Evolutionary conservation across 1,140 invertebrate genomes (phyloP).

Genomic region (Papilio glaucus): DNA sequence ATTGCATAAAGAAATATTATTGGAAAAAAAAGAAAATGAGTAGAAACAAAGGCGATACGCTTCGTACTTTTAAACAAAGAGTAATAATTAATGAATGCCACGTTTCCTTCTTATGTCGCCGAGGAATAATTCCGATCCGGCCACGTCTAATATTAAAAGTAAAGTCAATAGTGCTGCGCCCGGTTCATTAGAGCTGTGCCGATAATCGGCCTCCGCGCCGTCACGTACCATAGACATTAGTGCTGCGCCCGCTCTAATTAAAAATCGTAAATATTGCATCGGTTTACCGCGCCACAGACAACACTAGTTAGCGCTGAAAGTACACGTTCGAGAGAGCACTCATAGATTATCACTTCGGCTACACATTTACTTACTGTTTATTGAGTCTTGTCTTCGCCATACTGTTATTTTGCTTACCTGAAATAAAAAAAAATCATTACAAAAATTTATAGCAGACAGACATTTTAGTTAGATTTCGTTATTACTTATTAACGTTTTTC

Average conservation of each 20-base stretch:
- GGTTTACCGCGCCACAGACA: slow-evolving; percentile 41
- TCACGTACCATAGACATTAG: slow-evolving; percentile 56
- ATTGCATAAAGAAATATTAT: slow-evolving; percentile 2
- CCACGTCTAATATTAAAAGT: slow-evolving; percentile 33
- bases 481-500: too few species aligned
- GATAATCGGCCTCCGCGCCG: slow-evolving; percentile 43
- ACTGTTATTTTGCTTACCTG: slow-evolving; percentile 48
- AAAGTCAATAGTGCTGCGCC: slow-evolving; percentile 36
- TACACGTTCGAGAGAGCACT: neutral
- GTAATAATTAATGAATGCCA: slow-evolving; percentile 9
- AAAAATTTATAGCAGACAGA: neutral
- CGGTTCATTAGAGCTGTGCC: slow-evolving; percentile 42
- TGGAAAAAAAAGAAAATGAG: neutral
- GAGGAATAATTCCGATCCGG: slow-evolving; percentile 31
- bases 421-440: slow-evolving; percentile 44
- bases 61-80: slow-evolving; percentile 18
- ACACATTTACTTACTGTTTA: slow-evolving; percentile 13
- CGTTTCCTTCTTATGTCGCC: slow-evolving; percentile 22
- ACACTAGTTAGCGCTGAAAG: slow-evolving; percentile 44
- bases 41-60: slow-evolving; percentile 22
- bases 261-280: slow-evolving; percentile 64
- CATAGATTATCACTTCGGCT: neutral
- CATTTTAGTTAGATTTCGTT: neutral
- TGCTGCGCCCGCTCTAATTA: slow-evolving; percentile 59
- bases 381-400: neutral